These are phyloP conservation scores for Amphiura filiformis DNA, from an alignment of 35 echinoderm and acorn worm species.

Conservation along the genomic window DNA sequence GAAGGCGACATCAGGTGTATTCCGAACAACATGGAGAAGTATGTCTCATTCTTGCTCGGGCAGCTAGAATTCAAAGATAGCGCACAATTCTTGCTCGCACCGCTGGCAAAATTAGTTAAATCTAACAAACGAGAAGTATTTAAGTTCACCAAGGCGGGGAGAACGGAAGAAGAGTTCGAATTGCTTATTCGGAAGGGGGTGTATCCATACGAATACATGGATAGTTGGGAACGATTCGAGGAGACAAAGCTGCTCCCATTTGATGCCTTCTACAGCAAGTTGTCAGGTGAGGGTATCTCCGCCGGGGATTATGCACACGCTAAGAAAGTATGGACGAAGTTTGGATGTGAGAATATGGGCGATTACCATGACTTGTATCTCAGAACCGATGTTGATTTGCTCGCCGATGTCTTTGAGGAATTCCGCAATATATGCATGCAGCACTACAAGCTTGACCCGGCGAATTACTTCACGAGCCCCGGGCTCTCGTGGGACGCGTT, in stretches of 20 bases:
- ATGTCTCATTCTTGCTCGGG: slow-evolving; percentile 40
- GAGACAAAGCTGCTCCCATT: slow-evolving; percentile 15
- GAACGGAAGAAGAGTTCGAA: slow-evolving; percentile 8
- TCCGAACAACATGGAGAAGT: slow-evolving; percentile 54
- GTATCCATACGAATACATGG: slow-evolving; percentile 52
- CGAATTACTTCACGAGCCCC: background rate
- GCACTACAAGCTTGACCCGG: no score
- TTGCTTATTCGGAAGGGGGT: slow-evolving; percentile 33
- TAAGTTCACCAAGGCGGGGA: slow-evolving; percentile 22
- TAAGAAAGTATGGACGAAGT: slow-evolving; percentile 8
- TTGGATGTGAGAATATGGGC: slow-evolving; percentile 1
- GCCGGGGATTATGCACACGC: slow-evolving; percentile 16
- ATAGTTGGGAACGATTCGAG: background rate
- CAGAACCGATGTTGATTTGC: slow-evolving; percentile 3
- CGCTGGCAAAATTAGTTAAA: slow-evolving; percentile 29
- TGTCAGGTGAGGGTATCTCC: slow-evolving; percentile 11
- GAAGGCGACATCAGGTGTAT: slow-evolving; percentile 35
- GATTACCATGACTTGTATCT: slow-evolving; percentile 16
- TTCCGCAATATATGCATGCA: slow-evolving; percentile 12
- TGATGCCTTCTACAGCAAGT: slow-evolving; percentile 21
- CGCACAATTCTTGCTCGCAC: slow-evolving; percentile 27
- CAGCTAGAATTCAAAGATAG: slow-evolving; percentile 29
- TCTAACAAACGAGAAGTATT: slow-evolving; percentile 15
- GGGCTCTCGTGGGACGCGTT: slow-evolving; percentile 3
- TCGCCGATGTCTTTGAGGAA: slow-evolving; percentile 16